Conservation (phyloP, 2,888 invertebrate species). For the Apamea epomidion region DNA sequence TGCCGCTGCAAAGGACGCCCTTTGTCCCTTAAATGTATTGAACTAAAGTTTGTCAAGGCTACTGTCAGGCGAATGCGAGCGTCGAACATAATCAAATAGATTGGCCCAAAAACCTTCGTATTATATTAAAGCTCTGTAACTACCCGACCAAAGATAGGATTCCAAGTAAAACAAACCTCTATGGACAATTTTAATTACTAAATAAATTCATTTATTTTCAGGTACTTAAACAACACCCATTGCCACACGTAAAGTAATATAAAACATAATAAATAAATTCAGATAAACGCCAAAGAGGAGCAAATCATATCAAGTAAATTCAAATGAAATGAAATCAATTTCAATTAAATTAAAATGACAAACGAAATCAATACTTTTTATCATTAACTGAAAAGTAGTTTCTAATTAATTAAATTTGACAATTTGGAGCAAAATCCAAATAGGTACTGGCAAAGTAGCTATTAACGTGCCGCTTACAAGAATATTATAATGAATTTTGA, state of each 20-base stretch:
- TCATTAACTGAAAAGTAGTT: background rate
- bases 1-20: constrained; percentile 6
- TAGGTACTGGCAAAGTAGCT: background rate
- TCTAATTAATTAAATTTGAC: background rate
- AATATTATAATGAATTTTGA: background rate
- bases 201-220: background rate
- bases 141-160: background rate
- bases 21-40: constrained; percentile 67
- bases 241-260: background rate
- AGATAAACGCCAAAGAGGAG: background rate
- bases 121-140: constrained; percentile 1
- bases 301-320: background rate
- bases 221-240: background rate
- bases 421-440: background rate
- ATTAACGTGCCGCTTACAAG: no score
- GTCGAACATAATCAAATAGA: constrained; percentile 75
- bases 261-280: background rate
- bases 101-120: constrained; percentile 60
- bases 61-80: constrained; percentile 45
- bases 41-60: constrained; percentile 63
- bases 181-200: background rate
- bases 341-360: background rate
- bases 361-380: background rate
- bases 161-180: background rate
- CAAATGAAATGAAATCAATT: background rate